These are phyloP conservation scores for Sphaerophoria rueppellii DNA, from an alignment of 2,888 invertebrate genomes.

Conservation along the genomic window DNA sequence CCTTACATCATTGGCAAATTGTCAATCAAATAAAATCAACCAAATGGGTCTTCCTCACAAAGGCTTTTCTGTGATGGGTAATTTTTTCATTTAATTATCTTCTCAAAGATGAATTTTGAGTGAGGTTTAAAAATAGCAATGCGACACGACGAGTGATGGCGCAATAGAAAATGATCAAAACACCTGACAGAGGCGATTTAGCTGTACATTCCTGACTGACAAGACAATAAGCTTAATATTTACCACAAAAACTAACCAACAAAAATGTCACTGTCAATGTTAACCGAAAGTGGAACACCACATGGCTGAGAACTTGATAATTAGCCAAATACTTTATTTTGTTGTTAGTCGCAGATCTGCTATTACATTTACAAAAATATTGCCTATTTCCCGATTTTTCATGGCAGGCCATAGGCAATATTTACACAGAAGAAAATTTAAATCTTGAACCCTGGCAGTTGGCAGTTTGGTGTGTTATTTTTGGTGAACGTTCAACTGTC, in stretches of 20 bases:
- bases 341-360: not conserved
- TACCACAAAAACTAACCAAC: slow-evolving; percentile 4
- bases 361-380: not conserved
- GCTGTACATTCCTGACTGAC: slow-evolving; percentile 6
- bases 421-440: not conserved
- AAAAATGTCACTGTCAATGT: slow-evolving; percentile 67
- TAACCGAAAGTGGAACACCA: slow-evolving; percentile 62
- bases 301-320: slow-evolving; percentile 49
- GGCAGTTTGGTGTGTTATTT: slow-evolving; percentile 9
- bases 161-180: slow-evolving; percentile 41
- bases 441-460: not conserved
- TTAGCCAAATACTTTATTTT: slow-evolving; percentile 38
- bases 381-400: not conserved
- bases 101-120: not conserved
- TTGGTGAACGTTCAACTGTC: slow-evolving; percentile 41
- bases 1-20: slow-evolving; percentile 63
- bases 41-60: not conserved
- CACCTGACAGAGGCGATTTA: slow-evolving; percentile 53
- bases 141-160: not conserved
- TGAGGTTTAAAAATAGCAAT: slow-evolving; percentile 46
- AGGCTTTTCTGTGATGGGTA: not conserved
- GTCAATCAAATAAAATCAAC: slow-evolving; percentile 52
- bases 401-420: not conserved
- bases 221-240: slow-evolving; percentile 61
- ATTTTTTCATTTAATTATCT: not conserved